phyloP scores from a whole-genome alignment of 2,888 invertebrate genomes.

The Athetis lepigone region DNA sequence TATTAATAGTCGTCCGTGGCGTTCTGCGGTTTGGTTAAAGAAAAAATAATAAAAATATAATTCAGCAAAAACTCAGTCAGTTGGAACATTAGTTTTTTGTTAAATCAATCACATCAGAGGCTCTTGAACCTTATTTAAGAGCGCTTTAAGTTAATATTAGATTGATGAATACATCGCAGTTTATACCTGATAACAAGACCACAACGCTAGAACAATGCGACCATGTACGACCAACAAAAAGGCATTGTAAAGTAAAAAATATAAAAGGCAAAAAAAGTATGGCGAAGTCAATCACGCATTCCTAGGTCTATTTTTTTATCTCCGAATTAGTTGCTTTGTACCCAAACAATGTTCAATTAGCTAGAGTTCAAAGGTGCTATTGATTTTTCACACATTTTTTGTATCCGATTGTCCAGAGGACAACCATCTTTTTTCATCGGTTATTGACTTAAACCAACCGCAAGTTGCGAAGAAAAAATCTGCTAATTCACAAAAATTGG shows the following conservation, averaged over 20 bases:
- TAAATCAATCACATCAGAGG: background rate
- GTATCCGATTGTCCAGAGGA: constrained; percentile 17
- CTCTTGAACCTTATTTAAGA: constrained; percentile 14
- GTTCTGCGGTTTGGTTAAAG: constrained; percentile 37
- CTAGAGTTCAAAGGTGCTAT: constrained; percentile 18
- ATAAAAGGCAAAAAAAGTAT: no score
- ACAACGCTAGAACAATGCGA: constrained; percentile 12
- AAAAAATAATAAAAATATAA: constrained; percentile 41
- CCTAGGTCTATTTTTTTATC: no score
- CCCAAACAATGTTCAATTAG: constrained; percentile 24
- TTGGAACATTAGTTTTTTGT: constrained; percentile 22
- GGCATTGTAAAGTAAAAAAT: background rate
- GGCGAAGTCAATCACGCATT: no score
- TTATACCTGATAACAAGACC: constrained; percentile 30
- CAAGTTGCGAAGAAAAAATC: constrained; percentile 22
- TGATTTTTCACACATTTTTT: constrained; percentile 22
- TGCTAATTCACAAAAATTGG: constrained; percentile 28
- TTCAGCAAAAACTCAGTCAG: constrained; percentile 30
- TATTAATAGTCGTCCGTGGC: constrained; percentile 13
- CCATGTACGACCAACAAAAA: background rate
- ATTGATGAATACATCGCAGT: constrained; percentile 11
- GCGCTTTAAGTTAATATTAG: constrained; percentile 23
- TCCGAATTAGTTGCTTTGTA: constrained; percentile 9
- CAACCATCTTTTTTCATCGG: constrained; percentile 30
- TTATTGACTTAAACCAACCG: constrained; percentile 51